phyloP scores from a whole-genome alignment of 2,888 invertebrate species.

The Tortricodes alternella region DNA sequence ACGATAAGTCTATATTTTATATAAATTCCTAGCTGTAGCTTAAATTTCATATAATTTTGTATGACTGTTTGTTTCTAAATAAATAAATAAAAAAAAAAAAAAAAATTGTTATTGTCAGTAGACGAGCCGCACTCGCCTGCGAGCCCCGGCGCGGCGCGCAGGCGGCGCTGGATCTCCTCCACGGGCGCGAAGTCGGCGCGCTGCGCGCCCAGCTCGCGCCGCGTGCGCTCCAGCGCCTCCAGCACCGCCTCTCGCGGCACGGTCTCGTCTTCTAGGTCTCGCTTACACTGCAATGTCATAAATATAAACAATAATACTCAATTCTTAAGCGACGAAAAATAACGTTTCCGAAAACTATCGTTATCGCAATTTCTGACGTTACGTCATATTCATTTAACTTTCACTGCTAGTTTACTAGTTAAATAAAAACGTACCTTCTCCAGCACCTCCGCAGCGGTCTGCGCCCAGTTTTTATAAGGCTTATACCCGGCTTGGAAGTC shows the following conservation, averaged over 20 bases:
- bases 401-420: background rate
- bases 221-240: conserved; percentile 52
- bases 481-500: conserved; percentile 80
- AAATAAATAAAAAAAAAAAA: too few relatives aligned
- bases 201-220: conserved; percentile 73
- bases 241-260: conserved; percentile 48
- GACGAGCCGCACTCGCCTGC: conserved; percentile 44
- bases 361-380: too few relatives aligned
- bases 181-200: conserved; percentile 81
- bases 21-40: too few relatives aligned
- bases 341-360: too few relatives aligned
- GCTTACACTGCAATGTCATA: conserved; percentile 44
- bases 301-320: background rate
- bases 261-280: conserved; percentile 55
- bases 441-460: conserved; percentile 59
- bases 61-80: too few relatives aligned
- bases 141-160: conserved; percentile 72
- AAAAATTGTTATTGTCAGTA: too few relatives aligned
- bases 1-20: too few relatives aligned
- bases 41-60: too few relatives aligned
- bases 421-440: conserved; percentile 42
- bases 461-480: conserved; percentile 70
- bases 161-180: conserved; percentile 81
- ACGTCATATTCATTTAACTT: background rate
- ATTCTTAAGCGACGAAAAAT: too few relatives aligned